phyloP scores from a whole-genome alignment of 35 echinoderm and acorn worm genomes.

The Apostichopus californicus region DNA sequence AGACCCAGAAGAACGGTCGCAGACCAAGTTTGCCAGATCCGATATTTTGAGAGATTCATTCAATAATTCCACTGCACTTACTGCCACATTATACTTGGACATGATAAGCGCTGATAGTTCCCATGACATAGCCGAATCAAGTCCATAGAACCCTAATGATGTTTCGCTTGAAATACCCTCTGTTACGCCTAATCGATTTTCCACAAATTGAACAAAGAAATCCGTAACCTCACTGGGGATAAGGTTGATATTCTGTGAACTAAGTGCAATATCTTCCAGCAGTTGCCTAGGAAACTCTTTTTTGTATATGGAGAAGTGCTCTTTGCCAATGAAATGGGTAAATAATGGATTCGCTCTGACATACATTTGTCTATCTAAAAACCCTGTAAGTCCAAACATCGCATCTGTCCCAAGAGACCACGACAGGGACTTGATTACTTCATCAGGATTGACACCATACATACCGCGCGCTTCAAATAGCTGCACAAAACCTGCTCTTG shows the following conservation, averaged over 20 bases:
- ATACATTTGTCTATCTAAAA: background rate
- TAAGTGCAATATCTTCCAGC: background rate
- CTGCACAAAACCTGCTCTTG: constrained; percentile 5
- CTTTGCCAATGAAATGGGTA: background rate
- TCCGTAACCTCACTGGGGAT: background rate
- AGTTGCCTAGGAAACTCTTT: background rate
- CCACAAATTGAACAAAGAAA: background rate
- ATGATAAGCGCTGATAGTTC: background rate
- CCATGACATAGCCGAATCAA: constrained; percentile 32
- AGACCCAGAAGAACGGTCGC: background rate
- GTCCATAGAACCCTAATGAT: background rate
- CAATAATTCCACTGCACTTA: background rate
- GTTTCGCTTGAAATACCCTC: background rate
- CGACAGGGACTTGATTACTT: background rate
- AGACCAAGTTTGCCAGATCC: background rate
- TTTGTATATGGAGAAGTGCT: background rate
- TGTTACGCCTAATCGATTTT: background rate
- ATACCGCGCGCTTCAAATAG: background rate
- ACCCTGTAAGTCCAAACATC: background rate
- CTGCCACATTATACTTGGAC: background rate
- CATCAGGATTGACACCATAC: background rate
- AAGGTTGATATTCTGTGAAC: background rate
- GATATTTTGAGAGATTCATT: background rate
- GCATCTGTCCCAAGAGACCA: background rate
- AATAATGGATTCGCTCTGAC: background rate